Evolutionary conservation across 1,140 invertebrate genomes (phyloP).

Genomic region (Drosophila bipectinata): DNA sequence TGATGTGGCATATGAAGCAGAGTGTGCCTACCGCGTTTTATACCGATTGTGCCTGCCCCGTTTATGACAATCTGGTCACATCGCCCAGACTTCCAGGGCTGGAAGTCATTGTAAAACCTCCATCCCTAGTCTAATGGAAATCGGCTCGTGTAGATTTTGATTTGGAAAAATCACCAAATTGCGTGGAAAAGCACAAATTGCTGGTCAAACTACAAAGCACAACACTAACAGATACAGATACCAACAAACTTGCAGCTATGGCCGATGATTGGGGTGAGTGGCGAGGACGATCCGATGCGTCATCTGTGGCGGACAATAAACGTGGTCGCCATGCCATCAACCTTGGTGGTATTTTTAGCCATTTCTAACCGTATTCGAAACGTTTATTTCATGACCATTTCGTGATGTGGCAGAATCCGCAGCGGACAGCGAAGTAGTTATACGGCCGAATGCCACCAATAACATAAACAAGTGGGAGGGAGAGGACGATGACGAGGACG

Average conservation of each 20-base stretch:
- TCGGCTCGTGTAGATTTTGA: slow-evolving; percentile 38
- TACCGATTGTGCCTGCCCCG: neutral
- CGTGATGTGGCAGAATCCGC: slow-evolving; percentile 62
- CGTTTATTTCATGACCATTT: slow-evolving; percentile 19
- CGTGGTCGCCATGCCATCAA: slow-evolving; percentile 63
- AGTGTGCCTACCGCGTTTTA: neutral
- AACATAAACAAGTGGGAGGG: slow-evolving; percentile 92
- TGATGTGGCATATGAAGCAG: slow-evolving; percentile 37
- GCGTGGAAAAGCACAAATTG: slow-evolving; percentile 35
- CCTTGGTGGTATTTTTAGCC: slow-evolving; percentile 78
- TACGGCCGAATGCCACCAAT: slow-evolving; percentile 62
- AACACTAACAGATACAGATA: slow-evolving; percentile 13
- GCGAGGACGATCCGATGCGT: slow-evolving; percentile 51
- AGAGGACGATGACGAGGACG: slow-evolving; percentile 93
- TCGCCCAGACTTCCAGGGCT: neutral
- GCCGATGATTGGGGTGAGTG: slow-evolving; percentile 83
- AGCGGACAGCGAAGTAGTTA: slow-evolving; percentile 74
- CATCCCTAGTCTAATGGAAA: slow-evolving; percentile 22
- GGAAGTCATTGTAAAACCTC: neutral
- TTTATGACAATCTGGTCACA: neutral
- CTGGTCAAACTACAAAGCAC: slow-evolving; percentile 40
- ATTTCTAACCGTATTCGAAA: slow-evolving; percentile 44
- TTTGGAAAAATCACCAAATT: slow-evolving; percentile 55
- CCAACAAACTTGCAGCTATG: slow-evolving; percentile 48
- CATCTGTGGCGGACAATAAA: slow-evolving; percentile 54